A percentile compares a stretch with the other conserved stretches of the same genome.
Evolutionary conservation across 2,797 vertebrate genomes (phyloP).

Genomic region (Hoplostethus mediterraneus): DNA sequence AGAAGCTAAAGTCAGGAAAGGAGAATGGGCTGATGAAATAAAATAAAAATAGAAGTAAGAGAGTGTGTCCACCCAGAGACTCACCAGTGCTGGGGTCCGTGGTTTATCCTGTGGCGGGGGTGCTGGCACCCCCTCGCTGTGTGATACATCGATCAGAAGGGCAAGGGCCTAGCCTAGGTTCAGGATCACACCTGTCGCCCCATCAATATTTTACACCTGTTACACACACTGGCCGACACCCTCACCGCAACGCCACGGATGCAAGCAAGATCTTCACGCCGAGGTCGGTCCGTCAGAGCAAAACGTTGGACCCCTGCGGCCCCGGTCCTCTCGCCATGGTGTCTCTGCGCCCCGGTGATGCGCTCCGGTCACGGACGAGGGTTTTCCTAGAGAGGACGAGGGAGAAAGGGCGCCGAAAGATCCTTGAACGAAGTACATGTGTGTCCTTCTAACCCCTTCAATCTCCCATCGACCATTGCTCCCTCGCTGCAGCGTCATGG

Average conservation of each 20-base stretch:
- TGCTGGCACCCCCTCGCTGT: slow-evolving; percentile 82
- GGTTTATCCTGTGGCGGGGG: slow-evolving; percentile 82
- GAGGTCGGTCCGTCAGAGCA: too few species aligned
- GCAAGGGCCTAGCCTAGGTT: slow-evolving; percentile 30
- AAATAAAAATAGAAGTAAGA: background rate
- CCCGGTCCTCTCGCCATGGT: background rate
- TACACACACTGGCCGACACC: slow-evolving; percentile 37
- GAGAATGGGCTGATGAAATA: background rate
- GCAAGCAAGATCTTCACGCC: background rate
- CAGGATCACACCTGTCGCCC: slow-evolving; percentile 60
- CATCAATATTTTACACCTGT: slow-evolving; percentile 76
- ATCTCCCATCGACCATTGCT: slow-evolving; percentile 71
- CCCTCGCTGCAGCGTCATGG: slow-evolving; percentile 65
- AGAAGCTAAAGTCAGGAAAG: background rate
- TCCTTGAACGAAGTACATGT: slow-evolving; percentile 15
- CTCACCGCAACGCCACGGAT: background rate
- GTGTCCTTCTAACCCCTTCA: slow-evolving; percentile 25
- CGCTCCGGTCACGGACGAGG: background rate
- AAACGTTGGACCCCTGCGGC: background rate
- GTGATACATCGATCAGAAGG: slow-evolving; percentile 85
- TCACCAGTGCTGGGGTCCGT: slow-evolving; percentile 88
- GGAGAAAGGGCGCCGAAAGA: slow-evolving; percentile 3
- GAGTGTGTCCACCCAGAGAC: slow-evolving; percentile 26
- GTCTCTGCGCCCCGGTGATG: background rate
- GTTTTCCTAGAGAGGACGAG: slow-evolving; percentile 6